Percentiles rank a stretch among this genome's conserved stretches.
Conservation (phyloP, 2,797 vertebrate species). For the Parauchenoglanis ngamensis region DNA sequence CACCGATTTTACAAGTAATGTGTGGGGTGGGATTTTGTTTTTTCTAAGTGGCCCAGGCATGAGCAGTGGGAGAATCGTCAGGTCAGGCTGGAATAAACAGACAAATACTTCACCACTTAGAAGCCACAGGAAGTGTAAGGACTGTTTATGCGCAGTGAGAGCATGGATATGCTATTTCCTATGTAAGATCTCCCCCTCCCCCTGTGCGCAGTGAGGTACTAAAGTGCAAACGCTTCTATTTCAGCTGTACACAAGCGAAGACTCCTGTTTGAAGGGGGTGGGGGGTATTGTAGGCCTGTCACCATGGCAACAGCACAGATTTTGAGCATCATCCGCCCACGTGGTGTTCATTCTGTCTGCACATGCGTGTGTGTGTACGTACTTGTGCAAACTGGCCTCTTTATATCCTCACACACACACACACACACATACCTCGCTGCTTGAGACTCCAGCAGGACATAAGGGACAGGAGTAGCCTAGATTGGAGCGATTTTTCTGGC, state of each 20-base stretch:
- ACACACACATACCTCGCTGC: constrained; percentile 26
- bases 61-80: not conserved
- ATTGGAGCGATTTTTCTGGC: constrained; percentile 52
- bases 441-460: constrained; percentile 48
- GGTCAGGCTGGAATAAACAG: not conserved
- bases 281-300: constrained; percentile 39
- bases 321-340: constrained; percentile 50
- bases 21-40: too few species aligned
- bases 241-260: constrained; percentile 24
- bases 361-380: not conserved
- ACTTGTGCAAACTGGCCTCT: too few species aligned
- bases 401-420: not conserved
- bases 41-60: not conserved
- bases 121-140: constrained; percentile 3
- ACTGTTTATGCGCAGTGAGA: not conserved
- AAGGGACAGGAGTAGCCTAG: constrained; percentile 51
- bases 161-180: constrained; percentile 5
- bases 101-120: not conserved
- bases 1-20: not conserved
- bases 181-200: not conserved
- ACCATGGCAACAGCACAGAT: constrained; percentile 52
- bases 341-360: constrained; percentile 23
- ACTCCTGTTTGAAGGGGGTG: constrained; percentile 15
- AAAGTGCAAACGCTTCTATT: constrained; percentile 37
- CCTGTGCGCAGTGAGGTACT: constrained; percentile 19